Conservation (phyloP, 2,797 vertebrate genomes). For the Thaleichthys pacificus region DNA sequence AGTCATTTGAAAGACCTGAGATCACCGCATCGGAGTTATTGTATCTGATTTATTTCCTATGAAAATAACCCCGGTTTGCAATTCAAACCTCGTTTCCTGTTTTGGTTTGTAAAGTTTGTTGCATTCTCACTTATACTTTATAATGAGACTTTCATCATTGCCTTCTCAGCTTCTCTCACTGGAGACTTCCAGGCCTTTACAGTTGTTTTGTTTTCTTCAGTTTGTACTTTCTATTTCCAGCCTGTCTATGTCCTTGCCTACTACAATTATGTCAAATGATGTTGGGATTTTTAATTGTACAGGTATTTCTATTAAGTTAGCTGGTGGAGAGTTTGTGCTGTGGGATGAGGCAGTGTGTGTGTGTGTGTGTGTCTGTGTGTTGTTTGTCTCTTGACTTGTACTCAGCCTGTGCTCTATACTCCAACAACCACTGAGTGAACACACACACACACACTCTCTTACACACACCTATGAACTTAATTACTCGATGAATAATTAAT, state of each 20-base stretch:
- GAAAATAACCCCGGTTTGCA: background rate
- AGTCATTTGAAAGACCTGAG: too few relatives aligned
- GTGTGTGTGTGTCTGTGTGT: too few relatives aligned
- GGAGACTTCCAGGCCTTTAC: constrained; percentile 52
- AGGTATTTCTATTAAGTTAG: too few relatives aligned
- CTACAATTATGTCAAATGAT: too few relatives aligned
- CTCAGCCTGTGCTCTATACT: background rate
- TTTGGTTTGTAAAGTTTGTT: constrained; percentile 51
- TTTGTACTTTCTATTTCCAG: background rate
- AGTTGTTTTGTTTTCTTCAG: background rate
- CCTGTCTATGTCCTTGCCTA: too few relatives aligned
- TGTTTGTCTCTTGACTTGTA: background rate
- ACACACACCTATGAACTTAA: constrained; percentile 80
- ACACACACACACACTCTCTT: background rate
- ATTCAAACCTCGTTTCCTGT: constrained; percentile 14
- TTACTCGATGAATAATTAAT: constrained; percentile 84
- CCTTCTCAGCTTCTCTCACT: constrained; percentile 48
- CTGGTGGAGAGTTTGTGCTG: too few relatives aligned
- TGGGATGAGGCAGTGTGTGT: too few relatives aligned
- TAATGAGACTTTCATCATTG: constrained; percentile 59
- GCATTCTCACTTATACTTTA: constrained; percentile 48
- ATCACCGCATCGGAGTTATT: too few relatives aligned
- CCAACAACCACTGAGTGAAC: background rate
- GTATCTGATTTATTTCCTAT: background rate
- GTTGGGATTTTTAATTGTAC: too few relatives aligned